phyloP scores from a whole-genome alignment of 2,888 invertebrate species.

The Epinotia ramella region DNA sequence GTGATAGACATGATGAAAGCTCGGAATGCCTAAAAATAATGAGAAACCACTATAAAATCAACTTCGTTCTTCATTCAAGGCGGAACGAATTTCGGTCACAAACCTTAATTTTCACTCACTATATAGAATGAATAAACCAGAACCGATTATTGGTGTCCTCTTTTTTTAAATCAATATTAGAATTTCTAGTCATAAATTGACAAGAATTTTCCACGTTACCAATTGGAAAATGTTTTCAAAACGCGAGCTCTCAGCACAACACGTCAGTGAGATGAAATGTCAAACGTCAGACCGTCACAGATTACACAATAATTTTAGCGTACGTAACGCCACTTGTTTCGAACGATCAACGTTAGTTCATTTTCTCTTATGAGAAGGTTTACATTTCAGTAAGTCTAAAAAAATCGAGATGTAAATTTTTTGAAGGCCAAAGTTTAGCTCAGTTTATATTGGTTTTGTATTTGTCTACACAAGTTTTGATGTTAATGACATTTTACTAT shows the following conservation, averaged over 20 bases:
- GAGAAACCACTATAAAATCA: conserved; percentile 43
- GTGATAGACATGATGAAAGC: conserved; percentile 74
- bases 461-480: too few relatives aligned
- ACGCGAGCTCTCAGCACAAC: conserved; percentile 30
- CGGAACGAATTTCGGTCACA: conserved; percentile 59
- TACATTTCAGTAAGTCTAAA: too few relatives aligned
- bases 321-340: too few relatives aligned
- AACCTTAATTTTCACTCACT: conserved; percentile 73
- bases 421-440: too few relatives aligned
- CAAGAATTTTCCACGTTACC: conserved; percentile 29
- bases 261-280: conserved; percentile 37
- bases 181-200: conserved; percentile 31
- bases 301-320: too few relatives aligned
- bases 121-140: conserved; percentile 1
- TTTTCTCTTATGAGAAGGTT: too few relatives aligned
- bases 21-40: conserved; percentile 67
- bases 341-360: too few relatives aligned
- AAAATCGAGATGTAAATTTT: too few relatives aligned
- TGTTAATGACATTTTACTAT: too few relatives aligned
- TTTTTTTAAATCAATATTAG: conserved; percentile 6
- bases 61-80: conserved; percentile 68
- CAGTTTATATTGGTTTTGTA: too few relatives aligned
- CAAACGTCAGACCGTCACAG: not conserved
- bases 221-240: conserved; percentile 41
- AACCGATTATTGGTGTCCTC: not conserved